Evolutionary conservation across 2,797 vertebrate species (phyloP).

Genomic region (Galagoides demidoff): DNA sequence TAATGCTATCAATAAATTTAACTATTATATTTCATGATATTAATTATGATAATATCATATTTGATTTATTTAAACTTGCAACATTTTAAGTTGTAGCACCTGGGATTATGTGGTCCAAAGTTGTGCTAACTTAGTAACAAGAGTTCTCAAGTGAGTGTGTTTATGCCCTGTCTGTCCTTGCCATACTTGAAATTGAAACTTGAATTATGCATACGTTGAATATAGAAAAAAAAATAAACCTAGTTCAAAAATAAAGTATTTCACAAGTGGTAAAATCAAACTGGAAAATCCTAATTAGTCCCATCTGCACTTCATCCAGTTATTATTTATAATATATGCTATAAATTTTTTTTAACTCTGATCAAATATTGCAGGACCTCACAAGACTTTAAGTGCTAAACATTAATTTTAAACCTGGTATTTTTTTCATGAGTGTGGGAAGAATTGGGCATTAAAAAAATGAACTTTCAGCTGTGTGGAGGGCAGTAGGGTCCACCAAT

Average conservation of each 20-base stretch:
- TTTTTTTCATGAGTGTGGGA: slow-evolving; percentile 73
- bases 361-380: slow-evolving; percentile 76
- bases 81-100: neutral
- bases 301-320: slow-evolving; percentile 66
- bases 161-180: slow-evolving; percentile 6
- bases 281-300: slow-evolving; percentile 71
- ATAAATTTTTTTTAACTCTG: slow-evolving; percentile 42
- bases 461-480: slow-evolving; percentile 57
- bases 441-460: slow-evolving; percentile 61
- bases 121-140: neutral
- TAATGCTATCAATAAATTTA: neutral
- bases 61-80: slow-evolving; percentile 22
- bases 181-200: slow-evolving; percentile 19
- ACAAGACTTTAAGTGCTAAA: slow-evolving; percentile 74
- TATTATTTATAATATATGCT: slow-evolving; percentile 66
- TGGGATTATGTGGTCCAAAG: neutral
- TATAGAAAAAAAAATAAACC: slow-evolving; percentile 29
- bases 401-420: slow-evolving; percentile 75
- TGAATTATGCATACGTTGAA: neutral
- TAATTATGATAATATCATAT: neutral
- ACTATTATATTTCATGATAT: neutral
- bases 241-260: slow-evolving; percentile 61
- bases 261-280: slow-evolving; percentile 67
- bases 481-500: slow-evolving; percentile 35
- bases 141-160: neutral